Evolutionary conservation across 2,888 invertebrate genomes (phyloP).

Genomic region (Cantharis rustica): DNA sequence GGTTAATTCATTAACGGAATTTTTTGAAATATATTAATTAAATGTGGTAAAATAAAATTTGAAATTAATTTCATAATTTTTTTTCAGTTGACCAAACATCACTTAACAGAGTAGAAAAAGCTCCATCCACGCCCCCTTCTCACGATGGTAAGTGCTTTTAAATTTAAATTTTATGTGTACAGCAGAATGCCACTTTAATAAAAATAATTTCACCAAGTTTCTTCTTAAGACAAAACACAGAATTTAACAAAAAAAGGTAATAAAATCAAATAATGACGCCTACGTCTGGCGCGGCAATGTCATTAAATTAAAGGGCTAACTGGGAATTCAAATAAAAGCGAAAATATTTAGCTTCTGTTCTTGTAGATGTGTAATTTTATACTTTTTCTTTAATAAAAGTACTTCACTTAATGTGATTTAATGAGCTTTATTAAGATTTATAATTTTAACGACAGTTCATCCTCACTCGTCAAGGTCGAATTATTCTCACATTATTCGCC

Average conservation of each 20-base stretch:
- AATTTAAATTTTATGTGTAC: not conserved
- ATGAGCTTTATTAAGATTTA: conserved; percentile 19
- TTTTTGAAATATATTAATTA: conserved; percentile 8
- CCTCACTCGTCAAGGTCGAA: conserved; percentile 1
- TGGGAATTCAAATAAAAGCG: conserved; percentile 36
- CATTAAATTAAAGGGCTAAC: conserved; percentile 38
- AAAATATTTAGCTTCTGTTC: conserved; percentile 37
- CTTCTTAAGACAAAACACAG: not conserved
- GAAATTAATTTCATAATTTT: conserved; percentile 37
- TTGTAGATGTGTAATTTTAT: conserved; percentile 40
- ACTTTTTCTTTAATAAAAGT: conserved; percentile 34
- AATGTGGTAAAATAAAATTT: conserved; percentile 1
- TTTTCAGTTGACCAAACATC: conserved; percentile 60
- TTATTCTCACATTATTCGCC: not conserved
- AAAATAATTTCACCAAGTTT: not conserved
- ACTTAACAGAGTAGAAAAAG: conserved; percentile 69
- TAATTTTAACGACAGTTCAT: not conserved
- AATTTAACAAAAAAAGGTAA: conserved; percentile 28
- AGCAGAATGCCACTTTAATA: not conserved
- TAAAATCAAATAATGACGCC: conserved; percentile 39
- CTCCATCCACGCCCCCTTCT: conserved; percentile 78
- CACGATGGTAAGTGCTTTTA: conserved; percentile 64
- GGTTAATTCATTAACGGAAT: not conserved
- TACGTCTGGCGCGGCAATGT: conserved; percentile 34
- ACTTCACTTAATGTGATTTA: conserved; percentile 35